Conservation (phyloP, 2,888 invertebrate species). For the Amblyteles armatorius region DNA sequence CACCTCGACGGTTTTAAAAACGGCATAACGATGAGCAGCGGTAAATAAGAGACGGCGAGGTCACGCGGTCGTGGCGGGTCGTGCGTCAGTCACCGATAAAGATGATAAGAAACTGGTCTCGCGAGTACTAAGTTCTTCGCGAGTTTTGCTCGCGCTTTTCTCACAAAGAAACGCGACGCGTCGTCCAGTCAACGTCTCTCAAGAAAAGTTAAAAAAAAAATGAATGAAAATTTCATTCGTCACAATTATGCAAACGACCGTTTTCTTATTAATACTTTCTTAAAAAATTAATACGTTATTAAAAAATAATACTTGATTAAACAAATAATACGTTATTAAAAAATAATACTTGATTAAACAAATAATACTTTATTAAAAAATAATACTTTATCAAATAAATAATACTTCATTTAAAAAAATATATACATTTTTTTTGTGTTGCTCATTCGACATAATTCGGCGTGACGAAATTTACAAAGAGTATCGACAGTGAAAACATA, state of each 20-base stretch:
- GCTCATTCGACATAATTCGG: neutral
- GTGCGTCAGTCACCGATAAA: slow-evolving; percentile 59
- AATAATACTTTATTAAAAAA: too few relatives aligned
- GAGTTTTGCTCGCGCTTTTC: slow-evolving; percentile 17
- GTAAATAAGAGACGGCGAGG: slow-evolving; percentile 54
- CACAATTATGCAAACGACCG: too few relatives aligned
- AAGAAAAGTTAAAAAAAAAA: neutral
- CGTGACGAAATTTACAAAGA: neutral
- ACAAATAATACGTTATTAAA: too few relatives aligned
- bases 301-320: too few relatives aligned
- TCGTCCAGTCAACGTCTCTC: neutral
- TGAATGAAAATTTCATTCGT: too few relatives aligned
- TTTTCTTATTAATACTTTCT: too few relatives aligned
- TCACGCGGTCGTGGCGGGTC: slow-evolving; percentile 52
- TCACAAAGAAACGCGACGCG: slow-evolving; percentile 19
- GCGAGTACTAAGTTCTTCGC: slow-evolving; percentile 11
- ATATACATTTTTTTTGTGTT: neutral
- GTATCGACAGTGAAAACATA: neutral
- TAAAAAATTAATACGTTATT: too few relatives aligned
- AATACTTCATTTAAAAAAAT: too few relatives aligned
- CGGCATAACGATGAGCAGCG: neutral
- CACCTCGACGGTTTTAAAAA: neutral
- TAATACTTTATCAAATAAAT: too few relatives aligned
- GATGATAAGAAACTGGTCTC: slow-evolving; percentile 56
- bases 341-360: too few relatives aligned